Evolutionary conservation across 2,113 vertebrate genomes (phyloP), one percentile per base, ranked within the genome.

Genomic region (Prochilodus magdalenae): DNA sequence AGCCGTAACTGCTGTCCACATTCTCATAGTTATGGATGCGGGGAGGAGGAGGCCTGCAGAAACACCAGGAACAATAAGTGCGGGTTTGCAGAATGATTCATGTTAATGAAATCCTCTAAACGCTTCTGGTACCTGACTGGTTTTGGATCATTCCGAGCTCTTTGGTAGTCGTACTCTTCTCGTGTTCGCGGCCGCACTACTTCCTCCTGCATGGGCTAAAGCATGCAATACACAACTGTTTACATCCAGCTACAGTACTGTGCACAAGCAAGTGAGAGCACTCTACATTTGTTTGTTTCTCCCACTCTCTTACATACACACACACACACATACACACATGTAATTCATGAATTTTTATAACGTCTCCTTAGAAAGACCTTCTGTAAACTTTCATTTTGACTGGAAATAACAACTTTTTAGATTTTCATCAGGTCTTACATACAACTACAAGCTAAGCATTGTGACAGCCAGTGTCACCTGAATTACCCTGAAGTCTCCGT

Each of bases 401-500:
- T 44, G 40, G 40, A 44, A 44, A 44, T 44, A 1, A 44, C n/a
- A n/a, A n/a, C n/a, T n/a, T n/a, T n/a, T n/a, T n/a, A n/a, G n/a
- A n/a, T n/a, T n/a, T n/a, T n/a, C n/a, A n/a, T n/a, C n/a, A n/a
- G n/a, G n/a, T n/a, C n/a, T n/a, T n/a, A n/a, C n/a, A n/a, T n/a
- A n/a, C n/a, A n/a, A n/a, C n/a, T n/a, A n/a, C n/a, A n/a, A n/a
- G n/a, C n/a, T n/a, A n/a, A n/a, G n/a, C n/a, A n/a, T n/a, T n/a
- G n/a, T n/a, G n/a, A n/a, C 22, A 57, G 16, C 30, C 8, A 12
- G 53, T 59, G 62, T 14, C 5, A 44, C 8, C 4, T 29, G n/a
- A 5, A 26, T 75, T 80, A 98, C 97, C 96, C 95, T 95, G 91
- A 91, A 89, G 53, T 96, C 95, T 33, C 90, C 88, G n/a, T 97